A percentile compares a stretch with the other conserved stretches of the same genome.
phyloP scores from a whole-genome alignment of 2,888 invertebrate genomes.

The Tipula confusa region DNA sequence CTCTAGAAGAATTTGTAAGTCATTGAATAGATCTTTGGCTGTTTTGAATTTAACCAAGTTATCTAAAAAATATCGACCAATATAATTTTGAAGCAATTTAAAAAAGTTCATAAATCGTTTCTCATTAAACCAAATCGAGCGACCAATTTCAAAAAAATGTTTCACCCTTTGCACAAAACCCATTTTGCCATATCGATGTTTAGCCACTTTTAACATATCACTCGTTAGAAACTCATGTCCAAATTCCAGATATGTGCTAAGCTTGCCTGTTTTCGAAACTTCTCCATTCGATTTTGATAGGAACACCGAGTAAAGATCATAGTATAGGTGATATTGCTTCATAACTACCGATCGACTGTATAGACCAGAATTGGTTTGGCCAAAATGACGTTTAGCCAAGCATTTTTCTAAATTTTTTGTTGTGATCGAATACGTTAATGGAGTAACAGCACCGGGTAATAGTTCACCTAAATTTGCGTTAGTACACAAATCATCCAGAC shows the following conservation, averaged over 20 bases:
- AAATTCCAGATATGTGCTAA: conserved; percentile 59
- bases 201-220: conserved; percentile 49
- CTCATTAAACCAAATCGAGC: background rate
- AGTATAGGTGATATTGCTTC: conserved; percentile 44
- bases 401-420: background rate
- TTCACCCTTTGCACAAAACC: background rate
- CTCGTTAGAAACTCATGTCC: conserved; percentile 59
- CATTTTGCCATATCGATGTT: conserved; percentile 50
- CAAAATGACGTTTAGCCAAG: background rate
- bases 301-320: conserved; percentile 39
- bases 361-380: background rate
- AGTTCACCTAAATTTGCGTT: conserved; percentile 73
- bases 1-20: conserved; percentile 41
- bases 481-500: conserved; percentile 61
- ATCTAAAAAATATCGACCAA: conserved; percentile 31
- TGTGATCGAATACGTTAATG: conserved; percentile 52
- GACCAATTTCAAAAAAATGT: background rate
- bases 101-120: background rate
- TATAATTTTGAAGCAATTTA: background rate
- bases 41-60: conserved; percentile 39
- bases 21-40: conserved; percentile 42
- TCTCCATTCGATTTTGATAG: conserved; percentile 43
- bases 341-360: background rate
- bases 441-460: conserved; percentile 58
- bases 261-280: conserved; percentile 52